Evolutionary conservation across 2,113 vertebrate species (phyloP).

Genomic region (Nothobranchius furzeri): DNA sequence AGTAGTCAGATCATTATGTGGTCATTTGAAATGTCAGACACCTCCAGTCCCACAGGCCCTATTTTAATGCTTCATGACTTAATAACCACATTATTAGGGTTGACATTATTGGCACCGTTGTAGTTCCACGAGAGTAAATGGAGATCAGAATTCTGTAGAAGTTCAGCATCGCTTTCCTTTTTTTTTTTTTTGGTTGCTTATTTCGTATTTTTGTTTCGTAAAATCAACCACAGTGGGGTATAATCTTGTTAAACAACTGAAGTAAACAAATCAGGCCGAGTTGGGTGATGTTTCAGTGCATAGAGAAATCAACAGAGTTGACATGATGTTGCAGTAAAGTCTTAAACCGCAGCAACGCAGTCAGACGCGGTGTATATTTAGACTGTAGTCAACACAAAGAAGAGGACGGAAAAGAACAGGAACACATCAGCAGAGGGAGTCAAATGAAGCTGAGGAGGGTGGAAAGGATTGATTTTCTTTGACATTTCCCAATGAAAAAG

Average conservation of each 20-base stretch:
- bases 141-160: no score
- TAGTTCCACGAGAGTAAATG: no score
- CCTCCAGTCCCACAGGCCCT: no score
- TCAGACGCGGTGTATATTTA: constrained; percentile 55
- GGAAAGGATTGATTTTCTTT: constrained; percentile 59
- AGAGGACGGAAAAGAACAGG: constrained; percentile 3
- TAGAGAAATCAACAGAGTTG: constrained; percentile 22
- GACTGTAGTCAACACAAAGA: constrained; percentile 21
- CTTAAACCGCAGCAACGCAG: constrained; percentile 7
- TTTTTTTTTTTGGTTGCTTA: no score
- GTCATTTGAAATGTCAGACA: no score
- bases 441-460: constrained; percentile 52
- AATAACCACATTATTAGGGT: no score
- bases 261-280: not conserved
- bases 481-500: constrained; percentile 64
- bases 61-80: no score
- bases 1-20: no score
- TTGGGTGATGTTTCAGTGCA: not conserved
- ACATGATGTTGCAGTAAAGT: constrained; percentile 24
- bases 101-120: no score
- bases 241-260: not conserved
- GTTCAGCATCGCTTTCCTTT: no score
- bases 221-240: no score
- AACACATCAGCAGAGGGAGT: constrained; percentile 30
- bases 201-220: no score